phyloP scores from a whole-genome alignment of 2,113 vertebrate genomes.

The Corynorhinus townsendii region DNA sequence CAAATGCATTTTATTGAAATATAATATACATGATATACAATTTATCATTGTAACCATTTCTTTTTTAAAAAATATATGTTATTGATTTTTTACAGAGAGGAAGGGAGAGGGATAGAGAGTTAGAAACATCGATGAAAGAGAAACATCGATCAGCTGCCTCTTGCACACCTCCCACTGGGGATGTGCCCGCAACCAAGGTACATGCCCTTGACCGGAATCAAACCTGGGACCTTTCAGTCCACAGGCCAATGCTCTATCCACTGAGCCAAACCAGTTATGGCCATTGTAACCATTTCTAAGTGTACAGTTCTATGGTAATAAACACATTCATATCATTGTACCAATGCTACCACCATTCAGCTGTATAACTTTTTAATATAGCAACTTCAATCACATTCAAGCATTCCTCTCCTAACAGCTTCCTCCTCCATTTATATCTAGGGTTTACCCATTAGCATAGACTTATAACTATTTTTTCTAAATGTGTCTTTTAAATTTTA shows the following conservation, averaged over 20 bases:
- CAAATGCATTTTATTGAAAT: background rate
- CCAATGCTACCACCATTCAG: background rate
- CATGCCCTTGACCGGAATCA: too few species aligned
- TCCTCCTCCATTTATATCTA: background rate
- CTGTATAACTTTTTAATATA: background rate
- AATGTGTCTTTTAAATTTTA: background rate
- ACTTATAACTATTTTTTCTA: background rate
- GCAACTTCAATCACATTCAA: background rate
- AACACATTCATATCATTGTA: background rate
- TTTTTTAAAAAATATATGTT: too few species aligned
- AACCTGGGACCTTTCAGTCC: too few species aligned
- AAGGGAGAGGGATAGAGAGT: too few species aligned
- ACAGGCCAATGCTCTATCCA: too few species aligned
- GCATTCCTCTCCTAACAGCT: background rate
- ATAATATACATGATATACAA: background rate
- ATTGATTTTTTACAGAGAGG: too few species aligned
- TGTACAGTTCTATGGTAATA: background rate
- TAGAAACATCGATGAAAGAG: too few species aligned
- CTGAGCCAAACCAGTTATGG: too few species aligned
- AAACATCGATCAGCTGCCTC: too few species aligned
- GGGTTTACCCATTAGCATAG: background rate
- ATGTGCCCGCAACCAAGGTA: too few species aligned
- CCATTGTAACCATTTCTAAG: background rate
- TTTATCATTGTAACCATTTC: background rate
- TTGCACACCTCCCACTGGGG: too few species aligned